Conservation (phyloP, 2,113 vertebrate species). For the Phylloscopus whistleri region DNA sequence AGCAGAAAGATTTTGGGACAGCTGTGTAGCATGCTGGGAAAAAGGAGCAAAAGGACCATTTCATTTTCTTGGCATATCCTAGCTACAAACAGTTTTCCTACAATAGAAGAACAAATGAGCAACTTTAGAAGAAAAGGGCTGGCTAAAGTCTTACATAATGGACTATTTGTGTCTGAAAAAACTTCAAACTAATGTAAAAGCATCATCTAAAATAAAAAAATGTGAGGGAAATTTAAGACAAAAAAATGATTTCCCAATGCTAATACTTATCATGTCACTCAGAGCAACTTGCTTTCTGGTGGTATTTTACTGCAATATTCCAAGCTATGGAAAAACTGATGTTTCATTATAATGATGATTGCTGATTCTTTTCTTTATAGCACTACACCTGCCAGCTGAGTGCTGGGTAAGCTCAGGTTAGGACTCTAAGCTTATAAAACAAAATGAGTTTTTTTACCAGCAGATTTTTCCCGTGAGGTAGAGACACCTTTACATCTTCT, state of each 20-base stretch:
- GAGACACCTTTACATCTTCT: neutral
- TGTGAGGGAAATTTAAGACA: neutral
- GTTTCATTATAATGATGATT: neutral
- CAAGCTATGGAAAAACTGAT: neutral
- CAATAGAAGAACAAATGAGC: slow-evolving; percentile 1
- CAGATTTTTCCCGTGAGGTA: neutral
- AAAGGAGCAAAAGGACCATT: slow-evolving; percentile 7
- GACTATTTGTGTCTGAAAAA: neutral
- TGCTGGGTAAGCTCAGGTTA: neutral
- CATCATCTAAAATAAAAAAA: neutral
- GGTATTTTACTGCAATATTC: slow-evolving; percentile 9
- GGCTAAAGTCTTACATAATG: neutral
- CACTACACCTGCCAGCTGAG: neutral
- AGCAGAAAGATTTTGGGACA: slow-evolving; percentile 8
- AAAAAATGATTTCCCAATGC: neutral
- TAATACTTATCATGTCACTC: neutral
- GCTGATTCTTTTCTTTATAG: neutral
- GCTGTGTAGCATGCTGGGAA: slow-evolving; percentile 1
- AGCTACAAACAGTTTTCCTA: slow-evolving; percentile 5
- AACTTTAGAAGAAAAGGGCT: neutral
- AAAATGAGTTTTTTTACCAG: neutral
- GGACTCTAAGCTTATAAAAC: neutral
- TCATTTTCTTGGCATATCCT: slow-evolving; percentile 23
- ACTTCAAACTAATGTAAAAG: neutral
- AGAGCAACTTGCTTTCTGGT: neutral